Evolutionary conservation across 2,113 vertebrate genomes (phyloP).

Genomic region (Solea solea): DNA sequence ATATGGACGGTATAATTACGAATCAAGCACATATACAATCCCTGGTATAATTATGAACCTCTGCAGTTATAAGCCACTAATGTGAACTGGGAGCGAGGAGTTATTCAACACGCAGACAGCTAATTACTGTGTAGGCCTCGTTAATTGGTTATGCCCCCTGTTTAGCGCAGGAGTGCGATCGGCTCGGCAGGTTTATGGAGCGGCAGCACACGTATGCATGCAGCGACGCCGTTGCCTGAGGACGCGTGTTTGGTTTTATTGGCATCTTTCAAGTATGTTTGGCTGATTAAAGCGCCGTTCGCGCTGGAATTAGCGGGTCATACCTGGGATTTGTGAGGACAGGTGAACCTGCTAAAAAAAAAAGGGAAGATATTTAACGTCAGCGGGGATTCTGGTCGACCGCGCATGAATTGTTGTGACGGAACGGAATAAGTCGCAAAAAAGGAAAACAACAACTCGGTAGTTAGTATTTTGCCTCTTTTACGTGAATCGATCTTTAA

Average conservation of each 20-base stretch:
- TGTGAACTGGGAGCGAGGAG: slow-evolving; percentile 73
- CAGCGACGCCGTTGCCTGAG: slow-evolving; percentile 22
- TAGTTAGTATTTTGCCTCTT: no score
- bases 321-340: no score
- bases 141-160: slow-evolving; percentile 74
- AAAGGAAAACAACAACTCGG: no score
- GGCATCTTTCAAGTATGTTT: slow-evolving; percentile 16
- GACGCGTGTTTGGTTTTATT: background rate
- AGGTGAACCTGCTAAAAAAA: no score
- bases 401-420: no score
- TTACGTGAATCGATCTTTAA: no score
- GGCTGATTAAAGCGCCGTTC: slow-evolving; percentile 6
- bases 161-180: slow-evolving; percentile 56
- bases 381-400: no score
- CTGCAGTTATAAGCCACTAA: slow-evolving; percentile 74
- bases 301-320: no score
- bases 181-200: slow-evolving; percentile 68
- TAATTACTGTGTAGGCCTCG: slow-evolving; percentile 73
- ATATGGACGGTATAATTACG: slow-evolving; percentile 73
- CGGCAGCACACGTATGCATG: slow-evolving; percentile 29
- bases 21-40: slow-evolving; percentile 77
- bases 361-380: no score
- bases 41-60: slow-evolving; percentile 78
- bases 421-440: no score
- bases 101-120: slow-evolving; percentile 75